Conservation (phyloP, 2,888 invertebrate genomes). For the Trachelus stipa region DNA sequence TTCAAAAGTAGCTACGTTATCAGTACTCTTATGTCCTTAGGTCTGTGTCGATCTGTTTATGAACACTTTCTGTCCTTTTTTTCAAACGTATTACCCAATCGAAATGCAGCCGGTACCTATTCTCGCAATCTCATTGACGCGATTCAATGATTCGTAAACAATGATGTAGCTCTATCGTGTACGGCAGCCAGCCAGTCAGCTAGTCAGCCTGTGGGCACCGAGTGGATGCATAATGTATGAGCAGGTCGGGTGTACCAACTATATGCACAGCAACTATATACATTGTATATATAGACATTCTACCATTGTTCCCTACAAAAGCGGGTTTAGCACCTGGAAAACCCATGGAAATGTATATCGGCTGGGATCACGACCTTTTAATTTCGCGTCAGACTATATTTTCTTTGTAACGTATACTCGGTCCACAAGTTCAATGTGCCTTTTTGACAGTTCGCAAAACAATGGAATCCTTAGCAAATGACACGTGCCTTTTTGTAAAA, state of each 20-base stretch:
- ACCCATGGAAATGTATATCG: background rate
- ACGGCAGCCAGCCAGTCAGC: slow-evolving; percentile 12
- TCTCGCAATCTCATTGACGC: background rate
- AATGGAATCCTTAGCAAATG: too few relatives aligned
- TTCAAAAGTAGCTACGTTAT: background rate
- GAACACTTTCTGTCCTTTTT: background rate
- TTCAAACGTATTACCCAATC: background rate
- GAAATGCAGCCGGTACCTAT: background rate
- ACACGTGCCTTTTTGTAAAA: too few relatives aligned
- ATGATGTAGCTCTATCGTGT: slow-evolving; percentile 49
- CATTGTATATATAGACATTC: background rate
- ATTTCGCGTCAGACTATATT: background rate
- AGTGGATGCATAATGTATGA: slow-evolving; percentile 43
- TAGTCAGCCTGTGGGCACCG: slow-evolving; percentile 20
- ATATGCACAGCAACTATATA: background rate
- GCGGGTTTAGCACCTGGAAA: slow-evolving; percentile 4
- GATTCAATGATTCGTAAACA: slow-evolving; percentile 55
- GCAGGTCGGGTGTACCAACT: slow-evolving; percentile 5
- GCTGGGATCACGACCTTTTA: background rate
- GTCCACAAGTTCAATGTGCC: too few relatives aligned
- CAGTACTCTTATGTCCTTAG: background rate
- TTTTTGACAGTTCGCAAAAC: too few relatives aligned
- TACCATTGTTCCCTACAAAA: background rate
- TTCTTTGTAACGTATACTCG: background rate
- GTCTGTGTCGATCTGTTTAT: background rate